Evolutionary conservation across 2,113 vertebrate genomes (phyloP).

Genomic region (Nyctereutes procyonoides): DNA sequence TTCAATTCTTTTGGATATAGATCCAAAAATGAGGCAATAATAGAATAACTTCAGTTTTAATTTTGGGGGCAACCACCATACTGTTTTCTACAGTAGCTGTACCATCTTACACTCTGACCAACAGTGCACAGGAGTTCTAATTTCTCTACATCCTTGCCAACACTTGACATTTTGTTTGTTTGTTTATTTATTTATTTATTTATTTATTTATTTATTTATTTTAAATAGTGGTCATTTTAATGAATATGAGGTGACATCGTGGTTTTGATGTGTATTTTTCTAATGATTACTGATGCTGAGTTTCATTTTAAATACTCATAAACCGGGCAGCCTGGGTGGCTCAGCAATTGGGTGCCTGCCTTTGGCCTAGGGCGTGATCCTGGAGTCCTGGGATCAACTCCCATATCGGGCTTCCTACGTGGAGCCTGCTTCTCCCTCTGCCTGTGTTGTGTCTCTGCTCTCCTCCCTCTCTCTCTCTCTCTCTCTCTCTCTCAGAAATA

Average conservation of each 20-base stretch:
- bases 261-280: not conserved
- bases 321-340: too few relatives aligned
- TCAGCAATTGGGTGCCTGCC: too few relatives aligned
- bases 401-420: too few relatives aligned
- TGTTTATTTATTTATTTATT: not conserved
- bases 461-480: too few relatives aligned
- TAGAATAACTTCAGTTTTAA: not conserved
- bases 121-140: not conserved
- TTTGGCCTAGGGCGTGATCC: too few relatives aligned
- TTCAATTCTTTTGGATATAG: not conserved
- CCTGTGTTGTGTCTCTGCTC: too few relatives aligned
- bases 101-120: not conserved
- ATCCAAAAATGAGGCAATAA: not conserved
- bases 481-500: too few relatives aligned
- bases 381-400: too few relatives aligned
- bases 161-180: not conserved
- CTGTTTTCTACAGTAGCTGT: not conserved
- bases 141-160: not conserved
- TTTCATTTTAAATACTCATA: not conserved
- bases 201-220: not conserved
- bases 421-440: too few relatives aligned
- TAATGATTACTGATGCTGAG: not conserved
- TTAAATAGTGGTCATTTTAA: not conserved
- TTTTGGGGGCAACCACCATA: too few relatives aligned
- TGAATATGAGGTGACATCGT: not conserved